A percentile compares a stretch with the other conserved stretches of the same genome.
phyloP scores from a whole-genome alignment of 1,140 invertebrate species.

The Pogonomyrmex barbatus region DNA sequence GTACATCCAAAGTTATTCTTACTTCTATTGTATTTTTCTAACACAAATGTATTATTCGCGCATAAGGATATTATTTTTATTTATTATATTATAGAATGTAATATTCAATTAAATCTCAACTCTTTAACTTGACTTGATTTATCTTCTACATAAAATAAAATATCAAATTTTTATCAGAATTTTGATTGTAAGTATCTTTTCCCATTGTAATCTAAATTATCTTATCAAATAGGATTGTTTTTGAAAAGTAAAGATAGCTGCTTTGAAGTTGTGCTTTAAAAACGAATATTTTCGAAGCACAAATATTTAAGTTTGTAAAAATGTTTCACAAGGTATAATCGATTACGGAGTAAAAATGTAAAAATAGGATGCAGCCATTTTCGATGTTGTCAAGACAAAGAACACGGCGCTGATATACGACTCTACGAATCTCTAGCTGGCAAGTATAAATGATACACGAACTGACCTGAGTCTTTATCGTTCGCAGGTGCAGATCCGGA shows the following conservation, averaged over 20 bases:
- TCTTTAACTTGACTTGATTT: background rate
- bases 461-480: slow-evolving; percentile 9
- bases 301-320: slow-evolving; percentile 55
- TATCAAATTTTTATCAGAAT: background rate
- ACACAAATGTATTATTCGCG: background rate
- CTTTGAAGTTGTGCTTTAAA: background rate
- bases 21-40: background rate
- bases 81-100: background rate
- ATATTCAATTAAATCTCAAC: background rate
- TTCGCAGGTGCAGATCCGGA: slow-evolving; percentile 10
- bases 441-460: slow-evolving; percentile 46
- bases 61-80: background rate
- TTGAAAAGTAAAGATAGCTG: background rate
- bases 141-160: background rate
- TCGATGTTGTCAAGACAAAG: slow-evolving; percentile 19
- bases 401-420: slow-evolving; percentile 25
- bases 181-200: background rate
- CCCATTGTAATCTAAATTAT: no score
- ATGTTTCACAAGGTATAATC: background rate
- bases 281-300: slow-evolving; percentile 53
- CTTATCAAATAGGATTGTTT: background rate
- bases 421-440: slow-evolving; percentile 30
- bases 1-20: background rate
- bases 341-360: slow-evolving; percentile 62
- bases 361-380: slow-evolving; percentile 35